Conservation (phyloP, 1,140 invertebrate genomes). For the Orussus abietinus region DNA sequence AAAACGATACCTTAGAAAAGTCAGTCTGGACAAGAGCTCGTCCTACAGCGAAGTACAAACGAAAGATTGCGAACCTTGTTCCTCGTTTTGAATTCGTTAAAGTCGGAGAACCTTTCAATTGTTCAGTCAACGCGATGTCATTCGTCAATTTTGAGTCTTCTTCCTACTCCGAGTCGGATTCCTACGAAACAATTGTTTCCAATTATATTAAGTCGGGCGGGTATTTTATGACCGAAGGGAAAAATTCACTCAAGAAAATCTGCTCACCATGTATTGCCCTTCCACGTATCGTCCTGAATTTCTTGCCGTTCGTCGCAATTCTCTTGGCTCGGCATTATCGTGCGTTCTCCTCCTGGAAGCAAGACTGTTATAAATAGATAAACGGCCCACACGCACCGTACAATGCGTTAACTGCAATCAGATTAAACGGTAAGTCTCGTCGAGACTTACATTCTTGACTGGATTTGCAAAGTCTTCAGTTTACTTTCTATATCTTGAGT, state of each 20-base stretch:
- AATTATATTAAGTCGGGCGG: constrained; percentile 5
- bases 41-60: constrained; percentile 5
- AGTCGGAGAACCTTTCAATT: constrained; percentile 4
- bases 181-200: constrained; percentile 22
- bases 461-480: constrained; percentile 46
- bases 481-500: constrained; percentile 45
- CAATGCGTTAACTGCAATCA: too few species aligned
- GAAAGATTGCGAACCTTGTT: constrained; percentile 3
- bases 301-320: constrained; percentile 42
- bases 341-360: constrained; percentile 33
- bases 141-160: constrained; percentile 6
- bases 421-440: too few species aligned
- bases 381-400: too few species aligned
- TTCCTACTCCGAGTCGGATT: constrained; percentile 42
- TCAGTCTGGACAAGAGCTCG: too few species aligned
- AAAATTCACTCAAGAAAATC: constrained; percentile 11
- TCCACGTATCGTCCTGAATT: constrained; percentile 47
- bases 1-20: constrained; percentile 5
- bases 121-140: constrained; percentile 6
- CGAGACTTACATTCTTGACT: constrained; percentile 38
- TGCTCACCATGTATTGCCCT: constrained; percentile 47
- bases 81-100: constrained; percentile 8
- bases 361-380: constrained; percentile 3
- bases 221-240: too few species aligned
- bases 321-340: constrained; percentile 37